A percentile compares a stretch with the other conserved stretches of the same genome.
phyloP scores from a whole-genome alignment of 2,113 vertebrate genomes.

The Theristicus caerulescens region DNA sequence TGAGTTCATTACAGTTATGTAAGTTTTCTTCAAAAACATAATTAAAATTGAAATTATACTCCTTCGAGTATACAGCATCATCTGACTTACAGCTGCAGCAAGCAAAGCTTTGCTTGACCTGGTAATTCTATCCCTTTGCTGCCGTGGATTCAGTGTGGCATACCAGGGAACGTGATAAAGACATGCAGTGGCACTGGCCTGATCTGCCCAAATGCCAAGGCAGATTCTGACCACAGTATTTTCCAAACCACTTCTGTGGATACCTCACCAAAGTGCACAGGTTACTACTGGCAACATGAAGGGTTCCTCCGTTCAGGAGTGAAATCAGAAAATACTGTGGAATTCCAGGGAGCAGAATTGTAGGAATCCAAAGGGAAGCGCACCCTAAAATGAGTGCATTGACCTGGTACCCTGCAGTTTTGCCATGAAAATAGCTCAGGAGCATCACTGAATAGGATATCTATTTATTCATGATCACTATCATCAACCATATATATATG shows the following conservation, averaged over 20 bases:
- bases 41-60: neutral
- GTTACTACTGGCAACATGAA: neutral
- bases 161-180: neutral
- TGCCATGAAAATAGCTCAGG: neutral
- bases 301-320: neutral
- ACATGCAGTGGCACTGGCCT: neutral
- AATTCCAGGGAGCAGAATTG: neutral
- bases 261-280: neutral
- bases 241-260: neutral
- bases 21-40: neutral
- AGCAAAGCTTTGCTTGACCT: neutral
- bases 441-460: neutral
- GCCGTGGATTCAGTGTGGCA: neutral
- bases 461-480: neutral
- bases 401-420: neutral
- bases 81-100: neutral
- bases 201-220: neutral
- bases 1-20: neutral
- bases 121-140: neutral
- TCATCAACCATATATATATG: neutral
- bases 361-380: neutral
- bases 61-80: too few relatives aligned
- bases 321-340: neutral
- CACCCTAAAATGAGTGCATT: neutral
- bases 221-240: neutral